Conservation (phyloP, 2,797 vertebrate species). For the Xyrichtys novacula region DNA sequence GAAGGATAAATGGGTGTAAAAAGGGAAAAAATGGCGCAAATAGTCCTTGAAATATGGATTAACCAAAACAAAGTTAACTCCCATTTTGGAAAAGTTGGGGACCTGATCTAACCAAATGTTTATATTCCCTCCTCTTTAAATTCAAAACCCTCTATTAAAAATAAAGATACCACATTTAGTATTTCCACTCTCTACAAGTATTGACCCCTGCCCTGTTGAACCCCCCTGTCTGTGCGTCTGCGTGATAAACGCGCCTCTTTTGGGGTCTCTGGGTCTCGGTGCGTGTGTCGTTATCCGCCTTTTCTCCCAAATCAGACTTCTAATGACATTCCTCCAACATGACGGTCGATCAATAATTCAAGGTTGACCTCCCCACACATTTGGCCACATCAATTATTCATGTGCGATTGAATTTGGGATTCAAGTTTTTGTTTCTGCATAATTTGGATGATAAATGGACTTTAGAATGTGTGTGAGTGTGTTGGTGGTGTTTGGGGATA, state of each 20-base stretch:
- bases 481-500: no score
- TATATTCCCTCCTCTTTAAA: neutral
- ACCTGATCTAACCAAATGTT: neutral
- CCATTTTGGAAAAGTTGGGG: no score
- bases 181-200: neutral
- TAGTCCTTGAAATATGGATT: neutral
- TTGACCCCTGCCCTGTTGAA: neutral
- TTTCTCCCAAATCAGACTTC: slow-evolving; percentile 32
- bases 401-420: slow-evolving; percentile 59
- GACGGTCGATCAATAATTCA: slow-evolving; percentile 76
- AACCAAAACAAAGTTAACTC: neutral
- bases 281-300: slow-evolving; percentile 59
- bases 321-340: slow-evolving; percentile 79
- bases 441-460: slow-evolving; percentile 43
- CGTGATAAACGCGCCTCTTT: neutral
- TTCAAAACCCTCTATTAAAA: slow-evolving; percentile 2
- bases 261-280: neutral
- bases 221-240: neutral
- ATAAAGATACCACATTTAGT: neutral
- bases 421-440: slow-evolving; percentile 55
- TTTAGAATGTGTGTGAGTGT: neutral
- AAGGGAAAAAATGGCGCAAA: neutral
- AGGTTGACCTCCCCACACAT: slow-evolving; percentile 75
- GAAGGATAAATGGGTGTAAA: no score
- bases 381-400: slow-evolving; percentile 78